Conservation (phyloP, 2,888 invertebrate species). For the Torymus aiolomorphi region DNA sequence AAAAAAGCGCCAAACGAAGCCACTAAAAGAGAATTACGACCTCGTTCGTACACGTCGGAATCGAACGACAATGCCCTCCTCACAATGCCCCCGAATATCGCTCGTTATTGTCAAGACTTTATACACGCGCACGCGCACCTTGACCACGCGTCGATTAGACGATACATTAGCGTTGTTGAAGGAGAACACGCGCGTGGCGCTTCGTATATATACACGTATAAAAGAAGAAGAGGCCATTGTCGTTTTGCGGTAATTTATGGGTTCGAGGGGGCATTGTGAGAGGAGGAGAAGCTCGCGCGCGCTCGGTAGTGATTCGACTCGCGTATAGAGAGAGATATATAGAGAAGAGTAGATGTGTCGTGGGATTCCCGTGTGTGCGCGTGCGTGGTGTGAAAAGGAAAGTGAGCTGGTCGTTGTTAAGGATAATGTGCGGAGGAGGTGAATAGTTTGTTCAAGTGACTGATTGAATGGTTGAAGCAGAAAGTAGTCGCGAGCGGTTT, state of each 20-base stretch:
- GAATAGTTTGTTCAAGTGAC: no score
- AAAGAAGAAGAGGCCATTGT: slow-evolving; percentile 15
- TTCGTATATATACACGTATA: no score
- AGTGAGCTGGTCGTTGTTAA: slow-evolving; percentile 2
- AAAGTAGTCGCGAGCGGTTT: no score
- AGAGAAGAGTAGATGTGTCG: not conserved
- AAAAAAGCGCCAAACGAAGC: no score
- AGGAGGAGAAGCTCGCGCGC: not conserved
- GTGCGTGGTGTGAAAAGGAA: not conserved
- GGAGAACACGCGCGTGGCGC: not conserved
- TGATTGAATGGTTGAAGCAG: no score
- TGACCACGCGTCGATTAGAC: slow-evolving; percentile 46
- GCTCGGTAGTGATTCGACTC: slow-evolving; percentile 22
- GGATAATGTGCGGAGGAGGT: no score
- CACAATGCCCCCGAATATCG: slow-evolving; percentile 6
- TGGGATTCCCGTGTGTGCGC: no score
- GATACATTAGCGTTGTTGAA: slow-evolving; percentile 41
- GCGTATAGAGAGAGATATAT: not conserved
- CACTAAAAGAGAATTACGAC: no score
- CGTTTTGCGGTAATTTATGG: slow-evolving; percentile 47
- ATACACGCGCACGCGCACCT: not conserved
- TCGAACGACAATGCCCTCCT: not conserved
- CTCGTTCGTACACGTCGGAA: not conserved
- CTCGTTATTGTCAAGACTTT: slow-evolving; percentile 30
- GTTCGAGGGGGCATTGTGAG: slow-evolving; percentile 26